These are phyloP conservation scores for Peromyscus maniculatus DNA, from an alignment of 2,113 vertebrate species.

Conservation along the genomic window DNA sequence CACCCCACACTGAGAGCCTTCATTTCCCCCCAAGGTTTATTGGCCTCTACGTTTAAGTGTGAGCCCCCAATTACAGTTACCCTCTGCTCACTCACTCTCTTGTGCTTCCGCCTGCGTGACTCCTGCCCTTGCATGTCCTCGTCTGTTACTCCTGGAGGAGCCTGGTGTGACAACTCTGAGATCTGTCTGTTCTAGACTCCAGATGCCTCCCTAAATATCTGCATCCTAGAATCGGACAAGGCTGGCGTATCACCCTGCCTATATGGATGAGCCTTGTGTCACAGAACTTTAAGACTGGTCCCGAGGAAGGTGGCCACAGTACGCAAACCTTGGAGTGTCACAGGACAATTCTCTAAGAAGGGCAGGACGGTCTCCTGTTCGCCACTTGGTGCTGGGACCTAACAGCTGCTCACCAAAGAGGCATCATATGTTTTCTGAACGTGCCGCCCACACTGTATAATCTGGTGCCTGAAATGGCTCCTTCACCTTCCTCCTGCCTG, in stretches of 20 bases:
- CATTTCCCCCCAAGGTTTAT: not conserved
- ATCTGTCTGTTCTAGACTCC: not conserved
- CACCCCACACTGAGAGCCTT: too few species aligned
- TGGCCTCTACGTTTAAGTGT: not conserved
- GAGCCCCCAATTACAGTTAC: not conserved
- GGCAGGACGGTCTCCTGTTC: not conserved
- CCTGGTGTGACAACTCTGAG: not conserved
- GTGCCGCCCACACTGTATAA: not conserved
- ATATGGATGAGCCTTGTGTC: too few species aligned
- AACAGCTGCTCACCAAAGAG: constrained; percentile 4
- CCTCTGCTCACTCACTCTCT: not conserved
- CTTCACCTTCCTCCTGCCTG: not conserved
- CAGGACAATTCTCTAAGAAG: fast-evolving
- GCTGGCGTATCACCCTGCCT: not conserved
- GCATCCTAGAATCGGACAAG: not conserved
- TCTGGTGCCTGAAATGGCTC: not conserved
- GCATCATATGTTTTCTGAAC: not conserved
- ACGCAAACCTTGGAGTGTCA: not conserved
- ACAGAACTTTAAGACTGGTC: not conserved
- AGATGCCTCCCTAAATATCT: not conserved
- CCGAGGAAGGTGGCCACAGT: fast-evolving
- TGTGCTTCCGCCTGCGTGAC: fast-evolving
- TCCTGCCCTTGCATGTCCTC: not conserved
- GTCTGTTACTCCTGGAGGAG: not conserved
- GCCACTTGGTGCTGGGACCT: not conserved